A percentile compares a stretch with the other conserved stretches of the same genome.
Evolutionary conservation across 1,140 invertebrate species (phyloP).

Genomic region (Eciton burchellii): DNA sequence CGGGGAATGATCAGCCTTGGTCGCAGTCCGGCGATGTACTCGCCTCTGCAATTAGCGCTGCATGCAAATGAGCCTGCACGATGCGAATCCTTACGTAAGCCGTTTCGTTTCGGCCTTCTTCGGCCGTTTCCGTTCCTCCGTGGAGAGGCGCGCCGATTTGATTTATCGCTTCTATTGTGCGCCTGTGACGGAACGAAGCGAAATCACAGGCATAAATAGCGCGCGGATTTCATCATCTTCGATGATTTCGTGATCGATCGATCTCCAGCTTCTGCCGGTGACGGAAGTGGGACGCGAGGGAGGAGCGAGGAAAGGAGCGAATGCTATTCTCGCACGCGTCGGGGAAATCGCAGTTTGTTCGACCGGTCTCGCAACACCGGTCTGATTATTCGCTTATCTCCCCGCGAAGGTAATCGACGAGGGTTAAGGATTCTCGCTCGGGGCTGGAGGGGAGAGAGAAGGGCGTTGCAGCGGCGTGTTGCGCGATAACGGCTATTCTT

Average conservation of each 20-base stretch:
- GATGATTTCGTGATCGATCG: conserved; percentile 1
- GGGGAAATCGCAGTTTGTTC: too few species aligned
- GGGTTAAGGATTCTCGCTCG: conserved; percentile 8
- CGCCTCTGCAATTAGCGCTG: conserved; percentile 57
- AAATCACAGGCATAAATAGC: conserved; percentile 33
- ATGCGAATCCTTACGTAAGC: conserved; percentile 58
- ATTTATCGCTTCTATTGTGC: conserved; percentile 50
- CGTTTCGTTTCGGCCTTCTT: conserved; percentile 53
- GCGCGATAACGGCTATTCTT: conserved; percentile 54
- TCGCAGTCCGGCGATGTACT: background rate
- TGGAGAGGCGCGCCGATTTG: conserved; percentile 27
- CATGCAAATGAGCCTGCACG: conserved; percentile 63
- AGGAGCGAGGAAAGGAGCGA: too few species aligned
- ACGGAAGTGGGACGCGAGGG: background rate
- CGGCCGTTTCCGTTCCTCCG: conserved; percentile 21
- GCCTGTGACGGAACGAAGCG: background rate
- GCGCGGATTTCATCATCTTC: conserved; percentile 12
- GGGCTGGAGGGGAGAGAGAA: background rate
- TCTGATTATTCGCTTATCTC: conserved; percentile 24
- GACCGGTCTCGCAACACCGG: too few species aligned
- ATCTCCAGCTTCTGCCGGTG: background rate
- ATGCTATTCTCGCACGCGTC: too few species aligned
- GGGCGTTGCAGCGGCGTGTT: conserved; percentile 18
- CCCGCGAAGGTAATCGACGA: background rate
- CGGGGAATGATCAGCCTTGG: conserved; percentile 1